Evolutionary conservation across 2,797 vertebrate genomes (phyloP).

Genomic region (Cirrhinus mrigala): DNA sequence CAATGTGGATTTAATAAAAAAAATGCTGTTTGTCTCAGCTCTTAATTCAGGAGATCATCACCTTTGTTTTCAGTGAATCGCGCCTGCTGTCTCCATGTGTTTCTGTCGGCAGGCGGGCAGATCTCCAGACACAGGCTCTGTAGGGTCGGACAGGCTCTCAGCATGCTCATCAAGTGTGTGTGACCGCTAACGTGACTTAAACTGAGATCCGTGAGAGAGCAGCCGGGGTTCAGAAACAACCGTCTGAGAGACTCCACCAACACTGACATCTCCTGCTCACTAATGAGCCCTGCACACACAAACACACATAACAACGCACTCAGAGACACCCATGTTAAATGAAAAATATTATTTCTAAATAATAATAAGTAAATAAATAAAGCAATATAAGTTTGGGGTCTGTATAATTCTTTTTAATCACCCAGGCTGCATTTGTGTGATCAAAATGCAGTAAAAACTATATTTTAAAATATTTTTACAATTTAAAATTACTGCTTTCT

Average conservation of each 20-base stretch:
- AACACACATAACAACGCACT: not conserved
- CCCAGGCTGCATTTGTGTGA: not conserved
- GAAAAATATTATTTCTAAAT: not conserved
- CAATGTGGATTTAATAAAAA: not conserved
- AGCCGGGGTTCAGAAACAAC: conserved; percentile 63
- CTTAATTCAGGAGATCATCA: not conserved
- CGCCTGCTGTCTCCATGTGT: not conserved
- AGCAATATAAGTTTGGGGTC: not conserved
- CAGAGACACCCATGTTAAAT: not conserved
- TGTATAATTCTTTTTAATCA: not conserved
- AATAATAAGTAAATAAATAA: not conserved
- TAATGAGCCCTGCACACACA: conserved; percentile 65
- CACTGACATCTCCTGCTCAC: conserved; percentile 54
- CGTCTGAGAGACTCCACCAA: conserved; percentile 67
- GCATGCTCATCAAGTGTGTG: conserved; percentile 58
- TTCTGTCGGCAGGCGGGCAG: conserved; percentile 45
- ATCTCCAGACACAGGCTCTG: conserved; percentile 69
- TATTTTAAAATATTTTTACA: not conserved
- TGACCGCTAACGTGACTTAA: conserved; percentile 62
- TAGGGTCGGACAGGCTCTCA: conserved; percentile 64
- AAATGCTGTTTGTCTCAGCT: not conserved
- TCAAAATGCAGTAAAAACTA: not conserved
- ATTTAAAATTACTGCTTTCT: not conserved
- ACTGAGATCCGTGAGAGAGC: conserved; percentile 67
- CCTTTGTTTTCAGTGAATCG: conserved; percentile 18